Evolutionary conservation across 2,113 vertebrate genomes (phyloP), one percentile per base, ranked within the genome.

Genomic region (Heterotilapia buettikoferi): DNA sequence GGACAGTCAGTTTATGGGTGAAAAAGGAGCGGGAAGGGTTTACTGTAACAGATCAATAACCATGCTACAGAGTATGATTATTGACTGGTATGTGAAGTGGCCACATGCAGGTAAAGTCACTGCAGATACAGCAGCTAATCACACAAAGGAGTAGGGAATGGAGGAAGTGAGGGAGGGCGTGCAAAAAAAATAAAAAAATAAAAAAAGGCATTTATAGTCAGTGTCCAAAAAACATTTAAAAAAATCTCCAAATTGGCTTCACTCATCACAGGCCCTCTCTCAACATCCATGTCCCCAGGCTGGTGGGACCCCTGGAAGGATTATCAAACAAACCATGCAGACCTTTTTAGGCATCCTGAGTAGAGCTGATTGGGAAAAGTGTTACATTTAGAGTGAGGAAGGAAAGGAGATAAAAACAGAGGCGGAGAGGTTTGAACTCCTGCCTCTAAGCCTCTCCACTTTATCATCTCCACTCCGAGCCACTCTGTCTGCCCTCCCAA

Each of bases 161-260:
- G 97, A 96, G 97, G 96, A 97, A 96, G 97, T 98, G 98, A 98
- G 98, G 97, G 98, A 99, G 98, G 97, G 97, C 97, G 85, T 93
- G 87, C 80, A 24, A 59, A 84, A 84, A 86, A 85, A 50, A 3
- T 47, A 82, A 24, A 5, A 82, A 87, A 84, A 84, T 36, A 31
- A 2, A 24, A 13, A 21, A 50, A 26, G 19, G 31, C 9, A 4
- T 43, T 73, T 14, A 59, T 59, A 52, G 9, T 47, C 36, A 2
- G 5, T 57, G 80, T 84, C 59, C 52, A 56, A 36, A 43, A 63
- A 31, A 18, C 33, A 66, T 47, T 19, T 3, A 0, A 63, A 84
- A 8, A 83, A 5, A 66, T 76, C 7, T 88, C 68, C 31, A 57
- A 90, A 87, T 83, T 87, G 16, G 52, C 31, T 78, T 57, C 29